A percentile compares a stretch with the other conserved stretches of the same genome.
Conservation (phyloP, 2,113 vertebrate species). For the Dunckerocampus dactyliophorus region DNA sequence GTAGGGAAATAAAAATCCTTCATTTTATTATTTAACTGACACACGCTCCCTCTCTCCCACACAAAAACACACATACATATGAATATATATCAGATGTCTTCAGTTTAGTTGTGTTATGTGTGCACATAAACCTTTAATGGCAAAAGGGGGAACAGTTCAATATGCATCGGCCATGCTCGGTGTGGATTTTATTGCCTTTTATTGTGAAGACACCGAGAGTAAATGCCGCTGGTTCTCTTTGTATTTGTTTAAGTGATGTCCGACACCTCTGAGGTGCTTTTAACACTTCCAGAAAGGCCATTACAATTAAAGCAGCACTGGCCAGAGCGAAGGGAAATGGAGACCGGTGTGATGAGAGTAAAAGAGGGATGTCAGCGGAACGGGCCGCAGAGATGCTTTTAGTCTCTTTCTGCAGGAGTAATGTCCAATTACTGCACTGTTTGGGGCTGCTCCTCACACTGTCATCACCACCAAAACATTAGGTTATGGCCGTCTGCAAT, state of each 20-base stretch:
- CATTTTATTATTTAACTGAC: constrained; percentile 13
- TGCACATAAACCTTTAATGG: not conserved
- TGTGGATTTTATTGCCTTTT: constrained; percentile 26
- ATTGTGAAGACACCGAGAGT: constrained; percentile 19
- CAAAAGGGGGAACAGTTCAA: constrained; percentile 13
- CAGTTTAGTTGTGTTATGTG: not conserved
- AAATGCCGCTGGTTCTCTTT: constrained; percentile 37
- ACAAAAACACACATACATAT: not conserved
- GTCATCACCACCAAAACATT: constrained; percentile 44
- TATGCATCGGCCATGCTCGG: constrained; percentile 15
- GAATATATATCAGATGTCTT: not conserved
- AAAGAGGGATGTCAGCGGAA: constrained; percentile 52
- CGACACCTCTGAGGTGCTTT: constrained; percentile 53
- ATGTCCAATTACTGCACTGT: constrained; percentile 57
- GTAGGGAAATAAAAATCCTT: constrained; percentile 16
- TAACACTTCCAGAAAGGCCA: constrained; percentile 53
- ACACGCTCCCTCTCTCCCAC: not conserved
- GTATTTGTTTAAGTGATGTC: constrained; percentile 54
- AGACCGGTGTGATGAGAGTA: constrained; percentile 44
- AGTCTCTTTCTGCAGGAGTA: constrained; percentile 45
- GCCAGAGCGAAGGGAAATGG: constrained; percentile 29
- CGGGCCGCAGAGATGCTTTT: constrained; percentile 50
- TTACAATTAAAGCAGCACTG: constrained; percentile 55
- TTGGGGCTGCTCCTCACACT: constrained; percentile 31
- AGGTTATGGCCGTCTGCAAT: constrained; percentile 40